phyloP scores from a whole-genome alignment of 2,888 invertebrate species.

The Ferdinandea cuprea region DNA sequence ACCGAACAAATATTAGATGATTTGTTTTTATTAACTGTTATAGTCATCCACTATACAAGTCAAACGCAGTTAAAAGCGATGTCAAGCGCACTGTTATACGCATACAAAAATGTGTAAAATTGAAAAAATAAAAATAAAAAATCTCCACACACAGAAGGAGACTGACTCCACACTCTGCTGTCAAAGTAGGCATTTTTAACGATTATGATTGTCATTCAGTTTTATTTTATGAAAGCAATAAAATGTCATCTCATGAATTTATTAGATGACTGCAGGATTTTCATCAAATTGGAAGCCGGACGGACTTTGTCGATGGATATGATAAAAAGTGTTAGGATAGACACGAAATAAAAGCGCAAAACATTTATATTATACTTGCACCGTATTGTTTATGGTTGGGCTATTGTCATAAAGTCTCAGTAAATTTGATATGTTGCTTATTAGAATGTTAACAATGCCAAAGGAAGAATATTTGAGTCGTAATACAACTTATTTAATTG shows the following conservation, averaged over 20 bases:
- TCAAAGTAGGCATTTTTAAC: too few species aligned
- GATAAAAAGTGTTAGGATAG: slow-evolving; percentile 5
- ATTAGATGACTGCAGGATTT: slow-evolving; percentile 17
- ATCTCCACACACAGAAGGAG: not conserved
- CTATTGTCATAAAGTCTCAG: slow-evolving; percentile 5
- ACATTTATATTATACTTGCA: slow-evolving; percentile 1
- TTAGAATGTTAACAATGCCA: not conserved
- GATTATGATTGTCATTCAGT: slow-evolving; percentile 33
- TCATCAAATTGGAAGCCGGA: slow-evolving; percentile 3
- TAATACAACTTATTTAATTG: slow-evolving; percentile 17
- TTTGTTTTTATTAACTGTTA: slow-evolving; percentile 57
- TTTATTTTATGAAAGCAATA: slow-evolving; percentile 58
- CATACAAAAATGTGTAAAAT: slow-evolving; percentile 31
- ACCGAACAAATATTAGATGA: slow-evolving; percentile 35
- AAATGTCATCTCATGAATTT: slow-evolving; percentile 38
- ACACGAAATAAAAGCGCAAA: slow-evolving; percentile 3
- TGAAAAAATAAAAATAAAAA: too few species aligned
- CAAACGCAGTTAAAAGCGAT: slow-evolving; percentile 7
- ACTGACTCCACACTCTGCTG: not conserved
- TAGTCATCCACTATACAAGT: slow-evolving; percentile 37
- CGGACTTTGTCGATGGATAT: not conserved
- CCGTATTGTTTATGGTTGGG: not conserved
- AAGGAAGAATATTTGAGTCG: not conserved
- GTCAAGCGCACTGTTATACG: slow-evolving; percentile 1
- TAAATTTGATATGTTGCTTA: slow-evolving; percentile 7